A percentile compares a stretch with the other conserved stretches of the same genome.
Evolutionary conservation across 2,888 invertebrate genomes (phyloP).

Genomic region (Dryobotodes eremita): DNA sequence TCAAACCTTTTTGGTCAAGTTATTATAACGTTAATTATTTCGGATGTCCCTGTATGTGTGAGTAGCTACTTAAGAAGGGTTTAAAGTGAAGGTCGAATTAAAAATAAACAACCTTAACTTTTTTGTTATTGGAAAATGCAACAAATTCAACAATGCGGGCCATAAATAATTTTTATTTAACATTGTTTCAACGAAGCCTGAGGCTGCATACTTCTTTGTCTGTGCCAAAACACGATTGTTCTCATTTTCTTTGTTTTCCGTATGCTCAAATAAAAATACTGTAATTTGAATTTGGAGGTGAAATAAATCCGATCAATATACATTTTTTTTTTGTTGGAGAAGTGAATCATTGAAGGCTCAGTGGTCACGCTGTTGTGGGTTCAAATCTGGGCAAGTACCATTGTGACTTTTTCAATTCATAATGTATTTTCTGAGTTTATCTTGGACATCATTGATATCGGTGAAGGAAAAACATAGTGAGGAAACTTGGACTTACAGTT

Average conservation of each 20-base stretch:
- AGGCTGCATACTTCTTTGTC: slow-evolving; percentile 5
- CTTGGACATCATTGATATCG: no score
- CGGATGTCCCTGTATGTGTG: background rate
- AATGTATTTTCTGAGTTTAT: no score
- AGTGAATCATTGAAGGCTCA: no score
- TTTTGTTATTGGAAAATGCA: background rate
- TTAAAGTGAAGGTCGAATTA: background rate
- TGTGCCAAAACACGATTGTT: slow-evolving; percentile 19
- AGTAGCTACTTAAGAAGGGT: no score
- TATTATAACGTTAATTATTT: no score
- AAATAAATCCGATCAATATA: background rate
- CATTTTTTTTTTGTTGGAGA: background rate
- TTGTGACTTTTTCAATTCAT: no score
- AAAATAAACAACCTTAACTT: background rate
- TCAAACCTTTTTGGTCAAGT: slow-evolving; percentile 24
- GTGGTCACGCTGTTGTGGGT: background rate
- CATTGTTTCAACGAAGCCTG: slow-evolving; percentile 10
- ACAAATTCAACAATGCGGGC: background rate
- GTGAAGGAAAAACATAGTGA: no score
- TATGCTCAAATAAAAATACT: no score
- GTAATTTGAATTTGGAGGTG: background rate
- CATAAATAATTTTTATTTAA: slow-evolving; percentile 14
- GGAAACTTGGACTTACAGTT: no score
- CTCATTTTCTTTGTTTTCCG: background rate
- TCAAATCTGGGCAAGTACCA: no score